Evolutionary conservation across 2,888 invertebrate species (phyloP).

Genomic region (Tuta absoluta): DNA sequence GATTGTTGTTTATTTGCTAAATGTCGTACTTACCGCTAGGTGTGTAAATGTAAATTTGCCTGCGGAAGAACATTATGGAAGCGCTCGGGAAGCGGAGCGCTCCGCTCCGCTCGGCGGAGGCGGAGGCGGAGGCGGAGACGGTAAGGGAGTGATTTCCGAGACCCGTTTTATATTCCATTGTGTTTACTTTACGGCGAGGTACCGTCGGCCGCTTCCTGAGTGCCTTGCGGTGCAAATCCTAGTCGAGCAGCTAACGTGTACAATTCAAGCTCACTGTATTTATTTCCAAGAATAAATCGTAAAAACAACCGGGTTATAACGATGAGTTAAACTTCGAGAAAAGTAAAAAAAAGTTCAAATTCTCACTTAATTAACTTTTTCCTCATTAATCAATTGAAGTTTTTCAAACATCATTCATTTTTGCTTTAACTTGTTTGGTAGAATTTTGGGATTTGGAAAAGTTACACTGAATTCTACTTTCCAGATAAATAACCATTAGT

Average conservation of each 20-base stretch:
- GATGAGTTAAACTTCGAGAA: neutral
- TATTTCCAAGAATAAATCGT: neutral
- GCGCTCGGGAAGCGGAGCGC: no score
- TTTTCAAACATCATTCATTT: no score
- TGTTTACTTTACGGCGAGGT: neutral
- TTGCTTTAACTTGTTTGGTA: no score
- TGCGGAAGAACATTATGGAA: neutral
- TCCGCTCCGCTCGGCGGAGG: no score
- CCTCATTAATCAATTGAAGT: no score
- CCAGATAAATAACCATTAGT: no score
- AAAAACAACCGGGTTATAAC: neutral
- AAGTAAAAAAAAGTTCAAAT: no score
- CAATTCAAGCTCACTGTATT: neutral
- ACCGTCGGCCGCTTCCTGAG: slow-evolving; percentile 2
- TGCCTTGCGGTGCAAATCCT: neutral
- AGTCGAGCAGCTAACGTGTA: neutral
- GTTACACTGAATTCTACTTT: no score
- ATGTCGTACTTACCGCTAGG: neutral
- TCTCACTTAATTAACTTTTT: no score
- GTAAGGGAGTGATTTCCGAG: neutral
- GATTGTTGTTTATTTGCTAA: slow-evolving; percentile 2
- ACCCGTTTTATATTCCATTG: slow-evolving; percentile 15
- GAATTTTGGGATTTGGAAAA: no score
- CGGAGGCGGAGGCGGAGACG: no score
- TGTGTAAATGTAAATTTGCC: neutral